Percentiles rank a stretch among this genome's conserved stretches.
Evolutionary conservation across 2,888 invertebrate genomes (phyloP).

Genomic region (Drosophila mimica): DNA sequence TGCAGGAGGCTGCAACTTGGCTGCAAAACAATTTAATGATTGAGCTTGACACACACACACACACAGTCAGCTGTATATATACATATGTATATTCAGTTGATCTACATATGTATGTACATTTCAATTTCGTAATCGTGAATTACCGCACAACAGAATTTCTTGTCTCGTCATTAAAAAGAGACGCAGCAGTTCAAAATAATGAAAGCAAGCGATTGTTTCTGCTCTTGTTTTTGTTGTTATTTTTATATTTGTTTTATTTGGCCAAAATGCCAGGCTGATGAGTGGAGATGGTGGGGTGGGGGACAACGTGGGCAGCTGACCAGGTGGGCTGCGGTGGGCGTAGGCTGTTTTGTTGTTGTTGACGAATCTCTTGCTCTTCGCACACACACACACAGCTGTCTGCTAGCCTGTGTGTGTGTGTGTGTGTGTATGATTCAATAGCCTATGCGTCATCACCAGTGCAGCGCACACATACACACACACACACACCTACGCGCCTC

Average conservation of each 20-base stretch:
- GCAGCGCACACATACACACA: conserved; percentile 21
- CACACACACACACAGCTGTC: conserved; percentile 7
- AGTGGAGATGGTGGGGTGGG: conserved; percentile 9
- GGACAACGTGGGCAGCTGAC: conserved; percentile 30
- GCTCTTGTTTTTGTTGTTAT: conserved; percentile 28
- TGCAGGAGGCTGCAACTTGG: conserved; percentile 45
- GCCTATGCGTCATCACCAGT: conserved; percentile 56
- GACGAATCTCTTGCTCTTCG: conserved; percentile 44
- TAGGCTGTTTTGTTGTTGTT: conserved; percentile 55
- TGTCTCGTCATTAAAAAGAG: conserved; percentile 66
- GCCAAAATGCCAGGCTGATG: conserved; percentile 56
- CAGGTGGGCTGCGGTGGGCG: conserved; percentile 46
- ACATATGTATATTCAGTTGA: conserved; percentile 19
- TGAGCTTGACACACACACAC: conserved; percentile 68
- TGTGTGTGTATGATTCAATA: conserved; percentile 47
- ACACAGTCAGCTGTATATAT: background rate
- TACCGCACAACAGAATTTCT: conserved; percentile 70
- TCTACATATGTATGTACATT: conserved; percentile 58
- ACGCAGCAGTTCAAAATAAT: conserved; percentile 53
- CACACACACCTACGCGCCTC: conserved; percentile 10
- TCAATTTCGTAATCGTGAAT: conserved; percentile 74
- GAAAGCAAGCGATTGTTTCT: conserved; percentile 53
- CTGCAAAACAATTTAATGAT: conserved; percentile 51
- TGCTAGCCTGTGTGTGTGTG: conserved; percentile 10
- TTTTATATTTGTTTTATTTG: conserved; percentile 48